phyloP scores from a whole-genome alignment of 2,888 invertebrate genomes.

The Geotrupes spiniger region DNA sequence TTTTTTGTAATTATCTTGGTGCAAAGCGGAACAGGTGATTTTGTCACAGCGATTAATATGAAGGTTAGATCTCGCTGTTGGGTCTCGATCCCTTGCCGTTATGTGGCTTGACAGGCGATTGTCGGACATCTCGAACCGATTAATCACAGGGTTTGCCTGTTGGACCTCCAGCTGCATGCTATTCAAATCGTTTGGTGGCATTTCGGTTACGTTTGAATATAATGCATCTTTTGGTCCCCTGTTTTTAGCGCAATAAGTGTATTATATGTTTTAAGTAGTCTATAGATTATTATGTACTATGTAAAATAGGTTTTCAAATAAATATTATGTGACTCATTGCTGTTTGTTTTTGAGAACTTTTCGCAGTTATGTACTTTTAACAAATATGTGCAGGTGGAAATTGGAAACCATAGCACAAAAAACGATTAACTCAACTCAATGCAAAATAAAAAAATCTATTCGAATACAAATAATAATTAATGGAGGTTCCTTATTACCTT shows the following conservation, averaged over 20 bases:
- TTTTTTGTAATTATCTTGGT: constrained; percentile 9
- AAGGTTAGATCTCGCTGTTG: constrained; percentile 47
- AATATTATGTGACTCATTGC: background rate
- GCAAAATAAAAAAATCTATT: too few species aligned
- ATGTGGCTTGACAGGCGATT: constrained; percentile 50
- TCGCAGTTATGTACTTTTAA: too few species aligned
- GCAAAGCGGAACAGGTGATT: constrained; percentile 42
- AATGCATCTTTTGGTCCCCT: constrained; percentile 26
- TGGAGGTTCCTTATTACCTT: too few species aligned
- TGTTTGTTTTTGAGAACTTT: background rate
- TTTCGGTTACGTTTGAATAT: background rate
- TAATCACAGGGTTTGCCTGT: constrained; percentile 36
- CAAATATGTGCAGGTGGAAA: too few species aligned
- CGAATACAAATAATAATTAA: too few species aligned
- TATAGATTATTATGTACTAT: constrained; percentile 19
- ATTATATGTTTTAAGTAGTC: constrained; percentile 25
- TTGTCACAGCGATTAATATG: constrained; percentile 40
- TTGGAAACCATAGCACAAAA: too few species aligned
- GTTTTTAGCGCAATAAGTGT: constrained; percentile 31
- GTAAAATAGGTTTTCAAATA: constrained; percentile 17
- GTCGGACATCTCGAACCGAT: constrained; percentile 27
- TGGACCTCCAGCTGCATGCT: constrained; percentile 28
- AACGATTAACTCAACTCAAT: too few species aligned
- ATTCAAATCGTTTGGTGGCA: background rate
- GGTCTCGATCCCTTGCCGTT: constrained; percentile 60